These are phyloP conservation scores for Nematostella vectensis DNA, from an alignment of 92 coral and sea anemone species.

Conservation along the genomic window DNA sequence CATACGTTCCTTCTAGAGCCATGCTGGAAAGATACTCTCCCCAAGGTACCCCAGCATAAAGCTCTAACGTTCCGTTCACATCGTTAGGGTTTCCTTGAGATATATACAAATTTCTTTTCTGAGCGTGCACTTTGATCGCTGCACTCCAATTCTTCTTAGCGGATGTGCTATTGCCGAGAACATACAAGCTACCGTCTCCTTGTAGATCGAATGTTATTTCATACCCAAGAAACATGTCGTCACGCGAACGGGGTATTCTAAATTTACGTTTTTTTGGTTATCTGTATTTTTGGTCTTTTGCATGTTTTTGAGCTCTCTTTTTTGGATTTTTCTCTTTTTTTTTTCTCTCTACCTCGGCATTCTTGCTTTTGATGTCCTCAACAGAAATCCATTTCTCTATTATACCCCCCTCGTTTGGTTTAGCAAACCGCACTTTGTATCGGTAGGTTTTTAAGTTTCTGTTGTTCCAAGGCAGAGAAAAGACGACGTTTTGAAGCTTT, in stretches of 20 bases:
- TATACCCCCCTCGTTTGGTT: slow-evolving; percentile 6
- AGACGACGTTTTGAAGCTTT: slow-evolving; percentile 13
- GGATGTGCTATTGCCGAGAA: slow-evolving; percentile 1
- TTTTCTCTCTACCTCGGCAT: slow-evolving; percentile 15
- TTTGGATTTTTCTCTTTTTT: not conserved
- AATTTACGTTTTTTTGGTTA: too few relatives aligned
- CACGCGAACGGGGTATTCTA: too few relatives aligned
- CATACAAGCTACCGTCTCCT: slow-evolving; percentile 15
- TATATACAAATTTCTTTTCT: not conserved
- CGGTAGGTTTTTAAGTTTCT: slow-evolving; percentile 4
- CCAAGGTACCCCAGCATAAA: slow-evolving; percentile 5
- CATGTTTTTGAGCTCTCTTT: not conserved
- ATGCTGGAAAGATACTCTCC: slow-evolving; percentile 2
- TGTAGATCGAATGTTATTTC: slow-evolving; percentile 7
- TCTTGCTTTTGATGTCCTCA: slow-evolving; percentile 32
- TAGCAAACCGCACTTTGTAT: slow-evolving; percentile 9
- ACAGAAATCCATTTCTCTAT: slow-evolving; percentile 27
- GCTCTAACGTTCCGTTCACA: slow-evolving; percentile 3
- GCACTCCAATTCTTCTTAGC: slow-evolving; percentile 4
- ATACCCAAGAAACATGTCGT: slow-evolving; percentile 16
- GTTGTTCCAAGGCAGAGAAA: slow-evolving; percentile 12
- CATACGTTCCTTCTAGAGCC: not conserved
- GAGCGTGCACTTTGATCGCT: slow-evolving; percentile 2
- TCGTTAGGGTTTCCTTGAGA: slow-evolving; percentile 1
- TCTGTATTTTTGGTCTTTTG: not conserved